Evolutionary conservation across 1,140 invertebrate genomes (phyloP).

Genomic region (Saccostrea glomerata): DNA sequence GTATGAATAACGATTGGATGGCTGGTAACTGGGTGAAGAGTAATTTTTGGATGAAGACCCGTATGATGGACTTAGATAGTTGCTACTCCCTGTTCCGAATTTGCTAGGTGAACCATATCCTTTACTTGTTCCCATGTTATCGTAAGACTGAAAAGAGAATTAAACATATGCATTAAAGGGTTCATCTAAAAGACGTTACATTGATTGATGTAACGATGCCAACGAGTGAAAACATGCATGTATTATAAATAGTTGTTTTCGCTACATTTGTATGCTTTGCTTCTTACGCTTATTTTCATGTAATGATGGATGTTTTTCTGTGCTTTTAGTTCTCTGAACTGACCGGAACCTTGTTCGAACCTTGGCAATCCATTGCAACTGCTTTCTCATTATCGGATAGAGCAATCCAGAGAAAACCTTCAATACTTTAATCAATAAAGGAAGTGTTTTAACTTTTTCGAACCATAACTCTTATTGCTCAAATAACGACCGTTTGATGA

Average conservation of each 20-base stretch:
- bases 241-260: background rate
- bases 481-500: background rate
- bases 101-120: constrained; percentile 55
- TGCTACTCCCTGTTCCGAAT: constrained; percentile 52
- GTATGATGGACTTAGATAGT: constrained; percentile 66
- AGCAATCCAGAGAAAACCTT: background rate
- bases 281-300: background rate
- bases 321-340: background rate
- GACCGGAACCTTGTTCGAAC: background rate
- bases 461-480: background rate
- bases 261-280: background rate
- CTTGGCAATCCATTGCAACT: background rate
- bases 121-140: constrained; percentile 64
- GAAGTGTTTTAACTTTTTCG: background rate
- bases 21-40: constrained; percentile 61
- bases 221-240: background rate
- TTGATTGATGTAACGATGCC: background rate
- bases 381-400: background rate
- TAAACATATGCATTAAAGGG: background rate
- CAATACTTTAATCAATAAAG: background rate
- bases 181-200: too few relatives aligned
- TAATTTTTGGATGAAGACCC: constrained; percentile 57
- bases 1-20: constrained; percentile 59
- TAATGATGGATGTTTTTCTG: background rate
- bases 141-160: constrained; percentile 63